Conservation (phyloP, 2,113 vertebrate species). For the Pica pica region DNA sequence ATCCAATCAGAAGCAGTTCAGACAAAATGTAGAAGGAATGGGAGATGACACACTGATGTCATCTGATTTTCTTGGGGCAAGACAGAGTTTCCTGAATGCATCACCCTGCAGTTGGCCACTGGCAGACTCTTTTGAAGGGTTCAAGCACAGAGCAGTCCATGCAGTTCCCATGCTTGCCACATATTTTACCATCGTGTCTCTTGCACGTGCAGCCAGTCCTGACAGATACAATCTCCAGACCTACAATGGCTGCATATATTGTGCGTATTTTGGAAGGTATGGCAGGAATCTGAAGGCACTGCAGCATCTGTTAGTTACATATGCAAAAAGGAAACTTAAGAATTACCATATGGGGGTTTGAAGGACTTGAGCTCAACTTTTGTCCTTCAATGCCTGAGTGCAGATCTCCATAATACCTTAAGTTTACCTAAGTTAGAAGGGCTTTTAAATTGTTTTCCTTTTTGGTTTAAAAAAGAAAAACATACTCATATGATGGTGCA, state of each 20-base stretch:
- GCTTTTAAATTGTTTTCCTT: not conserved
- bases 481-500: not conserved
- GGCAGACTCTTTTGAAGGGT: conserved; percentile 34
- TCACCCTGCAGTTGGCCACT: not conserved
- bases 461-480: not conserved
- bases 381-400: not conserved
- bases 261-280: conserved; percentile 73
- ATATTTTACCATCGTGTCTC: conserved; percentile 56
- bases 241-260: conserved; percentile 26
- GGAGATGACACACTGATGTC: not conserved
- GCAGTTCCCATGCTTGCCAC: conserved; percentile 67
- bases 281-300: conserved; percentile 67
- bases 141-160: conserved; percentile 63
- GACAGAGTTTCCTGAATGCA: not conserved
- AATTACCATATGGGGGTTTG: conserved; percentile 55
- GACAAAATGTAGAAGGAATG: not conserved
- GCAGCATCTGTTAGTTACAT: conserved; percentile 59
- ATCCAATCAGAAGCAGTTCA: not conserved
- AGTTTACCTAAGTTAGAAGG: not conserved
- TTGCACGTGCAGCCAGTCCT: conserved; percentile 59
- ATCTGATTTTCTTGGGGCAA: not conserved
- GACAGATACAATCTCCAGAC: conserved; percentile 80
- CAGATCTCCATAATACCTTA: not conserved
- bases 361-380: conserved; percentile 29
- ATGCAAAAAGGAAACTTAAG: conserved; percentile 55